phyloP scores from a whole-genome alignment of 1,140 invertebrate species.

The Nasonia longicornis region DNA sequence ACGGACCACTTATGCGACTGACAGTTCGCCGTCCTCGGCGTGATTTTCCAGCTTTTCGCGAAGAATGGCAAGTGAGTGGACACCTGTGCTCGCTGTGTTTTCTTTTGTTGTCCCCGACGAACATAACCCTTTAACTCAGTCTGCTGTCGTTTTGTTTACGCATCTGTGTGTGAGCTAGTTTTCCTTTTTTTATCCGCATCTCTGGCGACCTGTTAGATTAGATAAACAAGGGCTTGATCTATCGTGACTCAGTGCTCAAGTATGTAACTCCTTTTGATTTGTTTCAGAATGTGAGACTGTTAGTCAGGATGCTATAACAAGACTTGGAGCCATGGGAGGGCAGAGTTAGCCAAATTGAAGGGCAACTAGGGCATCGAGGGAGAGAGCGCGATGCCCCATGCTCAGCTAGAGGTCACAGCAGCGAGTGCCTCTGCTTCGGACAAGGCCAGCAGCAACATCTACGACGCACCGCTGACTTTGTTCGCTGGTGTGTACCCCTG shows the following conservation, averaged over 20 bases:
- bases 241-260: background rate
- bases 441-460: conserved; percentile 47
- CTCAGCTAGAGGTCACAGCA: conserved; percentile 1
- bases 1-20: background rate
- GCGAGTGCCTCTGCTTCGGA: conserved; percentile 2
- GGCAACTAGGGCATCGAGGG: conserved; percentile 17
- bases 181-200: background rate
- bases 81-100: background rate
- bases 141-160: background rate
- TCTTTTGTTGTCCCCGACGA: background rate
- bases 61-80: conserved; percentile 10
- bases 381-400: conserved; percentile 34
- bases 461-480: conserved; percentile 60
- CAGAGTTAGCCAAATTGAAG: background rate
- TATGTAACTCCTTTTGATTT: background rate
- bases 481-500: conserved; percentile 58
- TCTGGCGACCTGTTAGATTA: conserved; percentile 1
- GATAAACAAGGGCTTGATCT: background rate
- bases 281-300: conserved; percentile 16
- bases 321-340: conserved; percentile 8
- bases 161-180: background rate
- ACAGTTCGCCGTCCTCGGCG: background rate
- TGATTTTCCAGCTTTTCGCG: background rate
- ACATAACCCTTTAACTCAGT: conserved; percentile 1
- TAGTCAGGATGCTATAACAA: conserved; percentile 14